phyloP scores from a whole-genome alignment of 2,113 vertebrate species.

The Leptobrachium leishanense region DNA sequence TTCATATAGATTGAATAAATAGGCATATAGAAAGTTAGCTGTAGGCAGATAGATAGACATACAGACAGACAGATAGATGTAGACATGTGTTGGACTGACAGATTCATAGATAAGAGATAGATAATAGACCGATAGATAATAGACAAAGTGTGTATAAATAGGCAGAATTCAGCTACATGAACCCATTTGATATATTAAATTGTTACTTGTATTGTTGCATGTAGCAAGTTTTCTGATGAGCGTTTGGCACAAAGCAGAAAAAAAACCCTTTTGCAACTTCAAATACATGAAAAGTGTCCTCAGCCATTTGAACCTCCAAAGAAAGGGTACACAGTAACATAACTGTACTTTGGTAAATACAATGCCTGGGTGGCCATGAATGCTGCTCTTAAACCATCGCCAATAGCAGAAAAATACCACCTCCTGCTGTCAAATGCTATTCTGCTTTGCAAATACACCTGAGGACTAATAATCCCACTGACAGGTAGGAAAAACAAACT shows the following conservation, averaged over 20 bases:
- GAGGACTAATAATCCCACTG: neutral
- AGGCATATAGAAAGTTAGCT: too few relatives aligned
- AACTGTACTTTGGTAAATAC: neutral
- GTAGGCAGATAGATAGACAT: too few relatives aligned
- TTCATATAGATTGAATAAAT: too few relatives aligned
- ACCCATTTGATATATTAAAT: slow-evolving; percentile 4
- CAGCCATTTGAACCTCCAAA: slow-evolving; percentile 2
- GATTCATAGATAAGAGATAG: too few relatives aligned
- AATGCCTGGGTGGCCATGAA: slow-evolving; percentile 30
- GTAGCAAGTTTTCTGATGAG: neutral
- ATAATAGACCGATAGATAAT: too few relatives aligned
- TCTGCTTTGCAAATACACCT: neutral
- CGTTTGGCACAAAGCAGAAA: neutral
- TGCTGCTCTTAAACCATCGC: neutral
- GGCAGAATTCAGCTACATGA: too few relatives aligned
- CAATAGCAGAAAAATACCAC: neutral
- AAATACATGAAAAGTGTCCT: neutral
- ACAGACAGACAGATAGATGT: too few relatives aligned
- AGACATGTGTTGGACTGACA: too few relatives aligned
- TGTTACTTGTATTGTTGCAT: slow-evolving; percentile 2
- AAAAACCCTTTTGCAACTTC: neutral
- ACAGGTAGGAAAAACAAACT: too few relatives aligned
- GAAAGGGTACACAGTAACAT: neutral
- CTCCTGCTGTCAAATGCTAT: neutral
- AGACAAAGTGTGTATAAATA: too few relatives aligned